Evolutionary conservation across 1,140 invertebrate species (phyloP), one percentile per base, ranked within the genome.

Genomic region (Acromyrmex charruanus): DNA sequence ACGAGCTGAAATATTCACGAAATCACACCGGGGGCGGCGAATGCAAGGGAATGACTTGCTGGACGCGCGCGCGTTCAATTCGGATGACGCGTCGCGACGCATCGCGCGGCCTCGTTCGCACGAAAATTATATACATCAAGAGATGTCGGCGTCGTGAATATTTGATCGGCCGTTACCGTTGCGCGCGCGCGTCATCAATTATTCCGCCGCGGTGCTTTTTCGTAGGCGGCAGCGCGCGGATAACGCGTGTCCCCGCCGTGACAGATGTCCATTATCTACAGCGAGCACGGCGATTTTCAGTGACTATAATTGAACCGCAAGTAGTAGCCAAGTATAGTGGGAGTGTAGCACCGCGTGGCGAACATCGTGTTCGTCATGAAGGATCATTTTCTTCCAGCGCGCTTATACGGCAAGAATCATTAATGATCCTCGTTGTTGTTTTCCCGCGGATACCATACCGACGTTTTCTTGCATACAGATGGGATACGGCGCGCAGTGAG

Each of bases 91-190:
- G 81, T 77, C 81, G 81, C 65, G 65, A 28, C 49, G 79, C 49
- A 31, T 72, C 77, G 77, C 75, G 59, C 68, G 59, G 72, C 35
- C 72, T 25, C 65, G 75, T 85, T 85, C 75, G 74, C 72, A 66
- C 72, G 63, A 85, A 85, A 85, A 85, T 85, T 85, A 85, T 85
- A 85, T 79, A 66, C 75, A 85, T 79, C 82, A 79, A 79, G 82
- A 85, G 82, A 85, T 79, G 82, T 85, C 74, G 82, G 74, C 82
- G 72, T 79, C 82, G 82, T 85, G 75, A 85, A 85, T 85, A 85
- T 85, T 85, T 79, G 59, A 85, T 85, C 72, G 82, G 82, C 61
- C 82, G 82, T 66, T 77, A 53, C 82, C 31, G 71, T 77, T 77
- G 80, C 69, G 49, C 66, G 28, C 79, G 35, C 80, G 39, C 69